Evolutionary conservation across 2,797 vertebrate genomes (phyloP).

Genomic region (Synaphobranchus kaupii): DNA sequence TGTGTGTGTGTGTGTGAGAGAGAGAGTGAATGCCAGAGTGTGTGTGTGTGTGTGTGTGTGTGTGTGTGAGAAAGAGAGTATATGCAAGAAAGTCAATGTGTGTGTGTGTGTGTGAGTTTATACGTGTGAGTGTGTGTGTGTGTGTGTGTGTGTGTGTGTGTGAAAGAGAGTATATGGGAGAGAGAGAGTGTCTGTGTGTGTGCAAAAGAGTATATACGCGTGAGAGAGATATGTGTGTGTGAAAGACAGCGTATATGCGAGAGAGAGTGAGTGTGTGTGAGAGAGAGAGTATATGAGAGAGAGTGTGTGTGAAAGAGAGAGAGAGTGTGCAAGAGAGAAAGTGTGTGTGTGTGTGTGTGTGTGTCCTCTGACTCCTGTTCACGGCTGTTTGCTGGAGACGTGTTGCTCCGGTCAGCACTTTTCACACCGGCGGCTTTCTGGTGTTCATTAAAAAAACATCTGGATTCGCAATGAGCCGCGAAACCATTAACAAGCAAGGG

Average conservation of each 20-base stretch:
- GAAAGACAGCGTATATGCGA: not conserved
- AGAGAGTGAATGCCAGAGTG: not conserved
- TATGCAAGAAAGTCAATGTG: not conserved
- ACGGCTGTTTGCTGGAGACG: slow-evolving; percentile 6
- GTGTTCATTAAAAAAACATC: slow-evolving; percentile 71
- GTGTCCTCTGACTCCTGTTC: not conserved
- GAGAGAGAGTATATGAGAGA: not conserved
- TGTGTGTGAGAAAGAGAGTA: not conserved
- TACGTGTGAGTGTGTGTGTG: not conserved
- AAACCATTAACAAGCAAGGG: slow-evolving; percentile 67
- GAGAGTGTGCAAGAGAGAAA: not conserved
- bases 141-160: not conserved
- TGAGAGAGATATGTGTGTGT: not conserved
- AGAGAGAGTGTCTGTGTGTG: not conserved
- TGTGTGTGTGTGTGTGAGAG: not conserved
- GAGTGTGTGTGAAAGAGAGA: not conserved
- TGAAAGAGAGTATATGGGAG: too few relatives aligned
- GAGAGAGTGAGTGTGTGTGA: not conserved
- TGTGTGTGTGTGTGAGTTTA: not conserved
- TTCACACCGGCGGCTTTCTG: slow-evolving; percentile 44
- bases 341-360: not conserved
- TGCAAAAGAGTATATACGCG: not conserved
- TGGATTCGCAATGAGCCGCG: slow-evolving; percentile 69
- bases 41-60: not conserved
- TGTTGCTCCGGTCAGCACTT: slow-evolving; percentile 18